Conservation (phyloP, 2,888 invertebrate genomes). For the Mylabris sibirica region DNA sequence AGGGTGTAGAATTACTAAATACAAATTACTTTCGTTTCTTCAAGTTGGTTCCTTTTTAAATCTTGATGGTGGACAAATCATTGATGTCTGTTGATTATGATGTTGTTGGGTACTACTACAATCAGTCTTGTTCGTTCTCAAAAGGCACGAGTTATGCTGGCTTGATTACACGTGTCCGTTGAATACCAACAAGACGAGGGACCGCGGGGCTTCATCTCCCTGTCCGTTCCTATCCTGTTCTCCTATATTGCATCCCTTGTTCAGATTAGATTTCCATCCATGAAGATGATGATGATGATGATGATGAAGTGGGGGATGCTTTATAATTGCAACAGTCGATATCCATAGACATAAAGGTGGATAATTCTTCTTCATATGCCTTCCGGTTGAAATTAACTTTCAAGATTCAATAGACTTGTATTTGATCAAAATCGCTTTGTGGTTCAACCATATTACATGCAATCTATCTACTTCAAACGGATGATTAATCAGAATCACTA, state of each 20-base stretch:
- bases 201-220: conserved; percentile 44
- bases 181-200: conserved; percentile 53
- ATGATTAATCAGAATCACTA: background rate
- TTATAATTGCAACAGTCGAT: conserved; percentile 37
- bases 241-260: conserved; percentile 5
- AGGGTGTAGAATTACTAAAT: background rate
- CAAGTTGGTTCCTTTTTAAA: background rate
- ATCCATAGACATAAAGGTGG: conserved; percentile 20
- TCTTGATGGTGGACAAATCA: background rate
- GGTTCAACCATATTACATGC: conserved; percentile 36
- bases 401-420: conserved; percentile 42
- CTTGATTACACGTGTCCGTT: conserved; percentile 52
- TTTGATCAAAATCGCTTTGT: conserved; percentile 49
- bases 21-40: background rate
- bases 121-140: conserved; percentile 23
- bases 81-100: background rate
- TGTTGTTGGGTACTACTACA: conserved; percentile 9
- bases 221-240: conserved; percentile 21
- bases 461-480: conserved; percentile 41
- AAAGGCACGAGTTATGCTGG: conserved; percentile 44
- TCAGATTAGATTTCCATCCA: conserved; percentile 39
- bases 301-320: conserved; percentile 27
- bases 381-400: conserved; percentile 45
- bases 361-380: conserved; percentile 23
- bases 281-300: too few species aligned